Base-by-base conservation (phyloP, 2,113 vertebrate genomes). In the Nestor notabilis region DNA sequence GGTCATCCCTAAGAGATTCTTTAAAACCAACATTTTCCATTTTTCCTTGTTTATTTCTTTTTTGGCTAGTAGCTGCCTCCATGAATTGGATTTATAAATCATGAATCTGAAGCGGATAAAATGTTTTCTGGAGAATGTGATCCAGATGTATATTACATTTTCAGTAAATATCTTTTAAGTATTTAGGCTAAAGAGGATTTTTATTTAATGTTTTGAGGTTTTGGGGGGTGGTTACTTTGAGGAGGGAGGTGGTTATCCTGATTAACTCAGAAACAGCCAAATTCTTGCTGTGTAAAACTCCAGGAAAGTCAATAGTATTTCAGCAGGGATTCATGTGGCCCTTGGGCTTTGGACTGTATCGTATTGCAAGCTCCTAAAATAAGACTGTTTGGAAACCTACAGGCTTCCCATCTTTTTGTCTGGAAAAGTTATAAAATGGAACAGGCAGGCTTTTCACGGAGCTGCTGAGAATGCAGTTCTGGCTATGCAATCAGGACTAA, bases 401-500 rank as follows among this genome's bases (percentile, higher is more conserved):
- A 70, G 93, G 91, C 93, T 90, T 97, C 83, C 92, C 92, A 82
- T 95, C 87, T 95, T 86, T 78, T 93, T 90, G 70, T 94, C 78
- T 97, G 86, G 93, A 97, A 97, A 97, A 94, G 81, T 90, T 97
- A 91, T 80, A 93, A 85, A 97, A 96, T 96, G 83, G 96, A 97
- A 96, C 56, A 91, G 89, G 66, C 91, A 96, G 75, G 91, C 88
- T 95, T 96, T 95, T 97, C 92, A 94, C 85, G 78, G 86, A 98
- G 94, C 87, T 96, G 93, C 92, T 95, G 84, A 97, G 95, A 98
- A 88, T 85, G 97, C 91, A 96, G 75, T 88, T 95, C 97, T 97
- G 96, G 92, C 95, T 96, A 77, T 97, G 97, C 96, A 97, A 96
- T 93, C 85, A 95, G 95, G 93, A 93, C 96, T 98, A 97, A 98